Percentiles rank a stretch among this genome's conserved stretches.
Evolutionary conservation across 2,888 invertebrate genomes (phyloP).

Genomic region (Gisinianus flammeolus): DNA sequence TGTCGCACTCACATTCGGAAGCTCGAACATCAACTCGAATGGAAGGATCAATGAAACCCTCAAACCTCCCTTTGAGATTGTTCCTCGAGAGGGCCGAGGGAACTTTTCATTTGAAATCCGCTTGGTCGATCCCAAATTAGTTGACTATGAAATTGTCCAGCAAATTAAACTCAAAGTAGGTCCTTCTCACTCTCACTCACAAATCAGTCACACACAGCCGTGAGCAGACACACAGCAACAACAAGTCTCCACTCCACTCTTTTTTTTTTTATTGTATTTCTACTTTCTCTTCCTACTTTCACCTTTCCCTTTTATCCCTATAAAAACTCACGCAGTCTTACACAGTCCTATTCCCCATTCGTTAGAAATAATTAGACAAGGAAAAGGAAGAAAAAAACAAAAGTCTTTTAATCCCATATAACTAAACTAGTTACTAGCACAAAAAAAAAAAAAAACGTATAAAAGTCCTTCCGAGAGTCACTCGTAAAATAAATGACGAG

Average conservation of each 20-base stretch:
- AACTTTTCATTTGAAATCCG: conserved; percentile 79
- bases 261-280: conserved; percentile 4
- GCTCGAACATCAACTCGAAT: conserved; percentile 10
- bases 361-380: no score
- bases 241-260: no score
- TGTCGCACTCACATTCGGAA: conserved; percentile 47
- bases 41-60: conserved; percentile 29
- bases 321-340: no score
- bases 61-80: conserved; percentile 73
- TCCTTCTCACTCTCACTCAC: background rate
- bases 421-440: background rate
- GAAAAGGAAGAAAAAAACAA: no score
- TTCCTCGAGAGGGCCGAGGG: conserved; percentile 80
- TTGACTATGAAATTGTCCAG: conserved; percentile 84
- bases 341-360: no score
- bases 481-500: background rate
- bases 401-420: background rate
- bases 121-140: conserved; percentile 78
- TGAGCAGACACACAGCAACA: no score
- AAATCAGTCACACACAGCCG: no score
- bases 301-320: no score
- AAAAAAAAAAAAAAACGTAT: no score
- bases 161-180: conserved; percentile 76
- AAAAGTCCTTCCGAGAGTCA: background rate
- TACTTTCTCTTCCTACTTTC: no score